Conservation (phyloP, 30 jellyfish, hydroid and myxozoan genomes). For the Cassiopea xamachana region DNA sequence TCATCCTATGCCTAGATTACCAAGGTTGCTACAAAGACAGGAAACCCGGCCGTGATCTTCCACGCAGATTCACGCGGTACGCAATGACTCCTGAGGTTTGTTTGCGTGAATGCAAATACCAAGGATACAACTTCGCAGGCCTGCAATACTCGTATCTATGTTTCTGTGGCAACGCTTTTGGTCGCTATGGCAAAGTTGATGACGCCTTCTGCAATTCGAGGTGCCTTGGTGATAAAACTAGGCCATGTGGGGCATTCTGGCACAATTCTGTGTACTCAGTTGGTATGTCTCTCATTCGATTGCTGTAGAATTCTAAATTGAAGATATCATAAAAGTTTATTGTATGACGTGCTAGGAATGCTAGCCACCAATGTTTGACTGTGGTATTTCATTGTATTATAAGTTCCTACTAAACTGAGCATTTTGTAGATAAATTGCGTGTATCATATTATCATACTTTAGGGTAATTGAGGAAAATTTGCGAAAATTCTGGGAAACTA, state of each 20-base stretch:
- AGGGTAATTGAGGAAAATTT: too few relatives aligned
- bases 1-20: constrained; percentile 43
- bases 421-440: too few relatives aligned
- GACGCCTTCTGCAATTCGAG: constrained; percentile 80
- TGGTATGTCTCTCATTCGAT: constrained; percentile 54
- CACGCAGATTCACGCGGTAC: constrained; percentile 91
- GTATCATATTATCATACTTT: too few relatives aligned
- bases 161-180: constrained; percentile 95
- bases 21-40: constrained; percentile 91
- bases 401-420: too few relatives aligned
- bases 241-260: constrained; percentile 94
- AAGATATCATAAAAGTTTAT: too few relatives aligned
- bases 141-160: constrained; percentile 91
- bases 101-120: constrained; percentile 90
- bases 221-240: constrained; percentile 85
- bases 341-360: too few relatives aligned
- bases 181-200: constrained; percentile 89
- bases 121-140: constrained; percentile 94
- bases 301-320: too few relatives aligned
- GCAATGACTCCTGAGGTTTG: constrained; percentile 97
- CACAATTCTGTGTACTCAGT: constrained; percentile 87
- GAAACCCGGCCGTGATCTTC: constrained; percentile 91
- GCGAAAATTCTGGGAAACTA: too few relatives aligned
- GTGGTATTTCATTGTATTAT: too few relatives aligned
- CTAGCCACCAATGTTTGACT: too few relatives aligned